Conservation (phyloP, 1,140 invertebrate species). For the Berghia stephanieae region DNA sequence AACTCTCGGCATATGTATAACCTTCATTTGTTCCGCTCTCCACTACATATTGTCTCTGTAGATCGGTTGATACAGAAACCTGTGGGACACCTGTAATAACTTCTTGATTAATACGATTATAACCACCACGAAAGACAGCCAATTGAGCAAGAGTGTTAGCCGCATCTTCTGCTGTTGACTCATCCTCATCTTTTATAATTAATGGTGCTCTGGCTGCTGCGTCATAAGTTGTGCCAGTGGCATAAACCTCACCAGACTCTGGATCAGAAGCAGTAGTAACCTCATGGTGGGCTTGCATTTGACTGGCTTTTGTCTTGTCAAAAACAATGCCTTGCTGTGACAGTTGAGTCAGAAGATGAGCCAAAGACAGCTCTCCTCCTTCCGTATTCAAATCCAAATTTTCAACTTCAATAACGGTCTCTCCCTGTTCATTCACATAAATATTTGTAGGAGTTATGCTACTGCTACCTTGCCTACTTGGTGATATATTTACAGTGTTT, state of each 20-base stretch:
- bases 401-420: slow-evolving; percentile 38
- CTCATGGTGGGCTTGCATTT: background rate
- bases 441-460: slow-evolving; percentile 33
- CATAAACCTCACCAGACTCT: background rate
- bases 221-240: background rate
- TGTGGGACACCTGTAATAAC: background rate
- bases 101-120: background rate
- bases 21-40: background rate
- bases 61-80: background rate
- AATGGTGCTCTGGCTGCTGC: background rate
- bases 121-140: slow-evolving; percentile 32
- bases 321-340: slow-evolving; percentile 42
- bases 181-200: slow-evolving; percentile 21
- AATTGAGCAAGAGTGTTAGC: slow-evolving; percentile 39
- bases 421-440: slow-evolving; percentile 37
- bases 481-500: background rate
- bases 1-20: slow-evolving; percentile 1
- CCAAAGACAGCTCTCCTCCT: slow-evolving; percentile 33
- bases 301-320: slow-evolving; percentile 27
- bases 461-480: slow-evolving; percentile 6
- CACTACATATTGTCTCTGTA: background rate
- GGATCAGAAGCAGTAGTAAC: background rate
- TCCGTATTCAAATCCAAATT: slow-evolving; percentile 38
- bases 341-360: slow-evolving; percentile 35
- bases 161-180: slow-evolving; percentile 39